Base-by-base conservation (phyloP, 2,797 vertebrate genomes). In the Myotis daubentonii region DNA sequence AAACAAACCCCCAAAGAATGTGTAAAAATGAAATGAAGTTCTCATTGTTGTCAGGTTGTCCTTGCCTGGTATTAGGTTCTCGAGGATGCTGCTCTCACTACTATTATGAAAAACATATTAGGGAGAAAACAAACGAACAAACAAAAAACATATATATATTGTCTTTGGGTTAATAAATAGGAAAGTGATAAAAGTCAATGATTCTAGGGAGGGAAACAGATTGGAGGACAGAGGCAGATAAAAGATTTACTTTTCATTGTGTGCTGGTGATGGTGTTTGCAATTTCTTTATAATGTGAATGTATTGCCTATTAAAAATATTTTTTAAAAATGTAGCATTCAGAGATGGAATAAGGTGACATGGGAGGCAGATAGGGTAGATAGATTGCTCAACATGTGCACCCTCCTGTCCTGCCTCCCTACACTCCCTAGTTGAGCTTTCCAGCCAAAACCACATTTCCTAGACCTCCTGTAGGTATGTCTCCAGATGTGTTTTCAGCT, bases 201-300 rank as follows among this genome's bases (percentile, higher is more conserved):
- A 65, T 72, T 87, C 41, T 87, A 25, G 22, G 20, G 28, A 62
- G 28, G 53, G 62, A 87, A 72, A 62, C 33, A 41, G 20, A n/a
- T 17, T 78, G 51, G 53, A 53, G 8, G 41, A 41, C 11, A 53
- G 60, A 75, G 19, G 25, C 10, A 2, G 19, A n/a, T 79, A 41
- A 47, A 72, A 79, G n/a, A 53, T 76, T 85, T 85, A 49, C 44
- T 65, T 87, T 80, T 38, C 65, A 44, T 53, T 72, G 66, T 49
- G 2, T 62, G 41, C 22, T 80, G 28, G 16, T 78, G 65, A 62
- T 38, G 66, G 19, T 36, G 47, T 55, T 82, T 82, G 12, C 30
- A 23, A 33, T 49, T 71, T 57, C 51, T 57, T 74, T 74, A n/a
- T 57, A n/a, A 20, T n/a, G 49, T 82, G 23, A 68, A 55, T 65